Conservation (phyloP, 1,140 invertebrate species). For the Formica exsecta region DNA sequence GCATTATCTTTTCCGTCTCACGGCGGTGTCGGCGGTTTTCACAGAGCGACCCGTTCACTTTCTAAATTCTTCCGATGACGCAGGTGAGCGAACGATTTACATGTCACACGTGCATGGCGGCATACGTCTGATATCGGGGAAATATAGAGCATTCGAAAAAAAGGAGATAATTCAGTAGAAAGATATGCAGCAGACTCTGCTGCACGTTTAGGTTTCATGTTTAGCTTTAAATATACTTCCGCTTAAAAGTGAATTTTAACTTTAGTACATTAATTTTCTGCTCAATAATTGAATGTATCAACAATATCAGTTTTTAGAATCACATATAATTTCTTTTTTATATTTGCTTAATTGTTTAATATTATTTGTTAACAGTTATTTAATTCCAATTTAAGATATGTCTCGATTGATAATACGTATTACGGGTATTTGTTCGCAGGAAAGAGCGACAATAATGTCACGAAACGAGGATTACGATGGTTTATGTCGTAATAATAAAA, state of each 20-base stretch:
- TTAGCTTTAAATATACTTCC: neutral
- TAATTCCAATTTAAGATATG: neutral
- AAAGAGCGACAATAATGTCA: neutral
- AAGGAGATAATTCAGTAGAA: neutral
- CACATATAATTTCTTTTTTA: neutral
- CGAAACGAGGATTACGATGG: neutral
- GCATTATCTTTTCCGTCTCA: slow-evolving; percentile 28
- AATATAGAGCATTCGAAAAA: neutral
- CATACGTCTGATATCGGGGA: slow-evolving; percentile 30
- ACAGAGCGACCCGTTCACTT: slow-evolving; percentile 53
- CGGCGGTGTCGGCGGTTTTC: slow-evolving; percentile 36
- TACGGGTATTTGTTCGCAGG: neutral
- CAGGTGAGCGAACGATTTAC: slow-evolving; percentile 47
- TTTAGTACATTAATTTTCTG: slow-evolving; percentile 4
- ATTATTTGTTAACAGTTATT: neutral
- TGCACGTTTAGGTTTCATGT: neutral
- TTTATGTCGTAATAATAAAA: slow-evolving; percentile 4
- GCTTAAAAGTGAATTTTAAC: slow-evolving; percentile 1
- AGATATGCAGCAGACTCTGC: neutral
- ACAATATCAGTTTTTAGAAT: neutral
- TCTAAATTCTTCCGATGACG: slow-evolving; percentile 72
- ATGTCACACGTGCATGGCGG: slow-evolving; percentile 33
- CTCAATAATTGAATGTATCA: neutral
- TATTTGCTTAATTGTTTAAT: neutral
- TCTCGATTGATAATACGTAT: neutral